These are phyloP conservation scores for Ethmia dodecea DNA, from an alignment of 2,888 invertebrate genomes.

Conservation along the genomic window DNA sequence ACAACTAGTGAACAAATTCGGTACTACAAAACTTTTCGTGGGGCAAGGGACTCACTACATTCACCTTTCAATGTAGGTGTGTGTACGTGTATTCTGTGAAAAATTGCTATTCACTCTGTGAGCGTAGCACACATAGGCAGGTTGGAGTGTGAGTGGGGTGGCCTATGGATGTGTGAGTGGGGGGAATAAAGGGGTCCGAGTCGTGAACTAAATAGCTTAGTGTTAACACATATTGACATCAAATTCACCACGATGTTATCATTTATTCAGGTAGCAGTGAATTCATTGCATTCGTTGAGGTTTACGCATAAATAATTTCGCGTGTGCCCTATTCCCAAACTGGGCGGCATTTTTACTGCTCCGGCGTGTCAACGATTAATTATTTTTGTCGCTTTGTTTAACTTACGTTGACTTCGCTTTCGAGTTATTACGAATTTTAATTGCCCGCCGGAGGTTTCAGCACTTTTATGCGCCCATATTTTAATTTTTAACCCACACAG, in stretches of 20 bases:
- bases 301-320: conserved; percentile 39
- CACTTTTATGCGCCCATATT: conserved; percentile 36
- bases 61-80: conserved; percentile 43
- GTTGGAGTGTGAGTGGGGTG: conserved; percentile 30
- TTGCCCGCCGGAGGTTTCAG: conserved; percentile 44
- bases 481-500: too few species aligned
- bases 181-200: conserved; percentile 56
- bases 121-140: conserved; percentile 36
- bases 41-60: conserved; percentile 67
- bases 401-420: conserved; percentile 62
- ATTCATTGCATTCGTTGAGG: conserved; percentile 59
- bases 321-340: conserved; percentile 28
- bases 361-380: conserved; percentile 56
- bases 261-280: conserved; percentile 73
- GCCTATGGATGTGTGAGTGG: conserved; percentile 32
- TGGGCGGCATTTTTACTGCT: conserved; percentile 34
- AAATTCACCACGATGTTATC: conserved; percentile 76
- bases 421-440: conserved; percentile 66
- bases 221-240: conserved; percentile 79
- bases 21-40: conserved; percentile 73
- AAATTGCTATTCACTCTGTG: conserved; percentile 62
- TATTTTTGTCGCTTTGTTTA: conserved; percentile 65
- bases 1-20: conserved; percentile 72
- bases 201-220: conserved; percentile 78
- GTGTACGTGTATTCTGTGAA: conserved; percentile 63